Evolutionary conservation across 2,888 invertebrate genomes (phyloP).

Genomic region (Xestia c-nigrum): DNA sequence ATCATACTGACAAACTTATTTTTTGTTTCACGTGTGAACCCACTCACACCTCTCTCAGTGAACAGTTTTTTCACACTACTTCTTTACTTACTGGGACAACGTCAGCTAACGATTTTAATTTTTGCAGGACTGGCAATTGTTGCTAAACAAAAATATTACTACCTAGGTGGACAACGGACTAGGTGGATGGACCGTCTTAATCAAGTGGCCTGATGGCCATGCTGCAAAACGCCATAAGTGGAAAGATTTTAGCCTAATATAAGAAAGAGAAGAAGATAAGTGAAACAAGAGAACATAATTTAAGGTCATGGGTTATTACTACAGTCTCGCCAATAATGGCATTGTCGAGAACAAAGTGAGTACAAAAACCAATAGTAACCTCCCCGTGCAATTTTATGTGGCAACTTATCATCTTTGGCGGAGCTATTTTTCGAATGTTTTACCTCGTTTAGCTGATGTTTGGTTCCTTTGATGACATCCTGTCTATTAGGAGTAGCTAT

Average conservation of each 20-base stretch:
- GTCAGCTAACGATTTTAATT: no score
- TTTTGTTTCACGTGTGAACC: no score
- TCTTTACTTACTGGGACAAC: no score
- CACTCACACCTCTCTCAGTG: no score
- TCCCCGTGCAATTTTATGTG: conserved; percentile 72
- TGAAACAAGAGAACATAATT: neutral
- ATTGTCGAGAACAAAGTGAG: conserved; percentile 45
- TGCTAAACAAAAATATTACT: no score
- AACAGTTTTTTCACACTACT: no score
- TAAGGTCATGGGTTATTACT: neutral
- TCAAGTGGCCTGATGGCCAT: neutral
- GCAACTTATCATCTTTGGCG: conserved; percentile 80
- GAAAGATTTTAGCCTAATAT: neutral
- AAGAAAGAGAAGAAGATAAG: neutral
- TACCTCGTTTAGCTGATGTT: conserved; percentile 82
- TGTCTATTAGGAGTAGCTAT: conserved; percentile 66
- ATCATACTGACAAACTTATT: no score
- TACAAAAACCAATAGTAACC: conserved; percentile 44
- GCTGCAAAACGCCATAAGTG: neutral
- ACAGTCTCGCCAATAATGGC: neutral
- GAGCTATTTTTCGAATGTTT: conserved; percentile 81
- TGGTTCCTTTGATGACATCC: conserved; percentile 78
- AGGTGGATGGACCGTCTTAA: neutral
- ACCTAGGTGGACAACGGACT: neutral
- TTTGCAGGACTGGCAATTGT: no score